These are phyloP conservation scores for Rhineura floridana DNA, from an alignment of 2,113 vertebrate genomes.

Conservation along the genomic window DNA sequence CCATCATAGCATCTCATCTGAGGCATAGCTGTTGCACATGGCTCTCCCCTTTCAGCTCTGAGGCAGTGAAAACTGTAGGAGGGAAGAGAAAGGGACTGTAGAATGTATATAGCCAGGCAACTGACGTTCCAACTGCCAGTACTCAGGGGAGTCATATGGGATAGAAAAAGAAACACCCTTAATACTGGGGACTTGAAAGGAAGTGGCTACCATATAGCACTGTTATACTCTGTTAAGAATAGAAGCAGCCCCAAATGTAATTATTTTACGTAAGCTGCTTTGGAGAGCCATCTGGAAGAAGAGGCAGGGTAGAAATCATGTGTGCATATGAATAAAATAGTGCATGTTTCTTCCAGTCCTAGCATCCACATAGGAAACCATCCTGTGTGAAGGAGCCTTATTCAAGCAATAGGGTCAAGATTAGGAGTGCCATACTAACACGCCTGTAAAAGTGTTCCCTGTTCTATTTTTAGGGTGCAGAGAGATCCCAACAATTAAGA, in stretches of 20 bases:
- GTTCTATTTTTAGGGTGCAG: conserved; percentile 8
- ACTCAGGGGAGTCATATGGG: background rate
- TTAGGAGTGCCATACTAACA: background rate
- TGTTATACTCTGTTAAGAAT: background rate
- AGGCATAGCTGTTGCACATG: background rate
- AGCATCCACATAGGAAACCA: background rate
- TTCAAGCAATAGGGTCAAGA: background rate
- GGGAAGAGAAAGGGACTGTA: too few relatives aligned
- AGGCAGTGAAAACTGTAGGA: background rate
- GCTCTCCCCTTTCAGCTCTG: background rate
- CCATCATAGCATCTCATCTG: background rate
- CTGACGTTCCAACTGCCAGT: background rate
- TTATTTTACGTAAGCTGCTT: background rate
- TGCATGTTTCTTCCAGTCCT: background rate
- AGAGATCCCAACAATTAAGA: conserved; percentile 8
- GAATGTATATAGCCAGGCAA: background rate
- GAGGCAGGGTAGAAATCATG: background rate
- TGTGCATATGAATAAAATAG: background rate
- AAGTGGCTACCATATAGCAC: background rate
- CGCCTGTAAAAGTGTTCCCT: background rate
- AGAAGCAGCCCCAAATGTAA: background rate
- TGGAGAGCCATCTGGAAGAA: background rate
- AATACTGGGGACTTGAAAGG: too few relatives aligned
- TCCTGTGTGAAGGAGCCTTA: background rate
- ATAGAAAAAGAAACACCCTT: background rate